phyloP scores from a whole-genome alignment of 2,888 invertebrate species.

The Chelonus formosanus region DNA sequence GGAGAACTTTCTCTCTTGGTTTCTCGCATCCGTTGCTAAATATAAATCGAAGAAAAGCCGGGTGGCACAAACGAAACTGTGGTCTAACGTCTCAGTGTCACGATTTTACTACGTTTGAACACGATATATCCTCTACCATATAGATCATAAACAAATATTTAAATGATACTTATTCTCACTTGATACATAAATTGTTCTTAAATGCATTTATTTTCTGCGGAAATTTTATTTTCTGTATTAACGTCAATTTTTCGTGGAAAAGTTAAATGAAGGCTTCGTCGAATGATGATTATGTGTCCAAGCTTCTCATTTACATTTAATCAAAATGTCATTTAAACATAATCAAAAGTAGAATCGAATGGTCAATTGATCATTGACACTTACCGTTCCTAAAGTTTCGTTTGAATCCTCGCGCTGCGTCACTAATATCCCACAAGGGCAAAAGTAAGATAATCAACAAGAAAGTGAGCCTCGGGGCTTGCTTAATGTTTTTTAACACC shows the following conservation, averaged over 20 bases:
- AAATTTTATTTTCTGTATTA: too few relatives aligned
- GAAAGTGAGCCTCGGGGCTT: slow-evolving; percentile 38
- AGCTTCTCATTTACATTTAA: neutral
- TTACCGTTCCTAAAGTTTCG: slow-evolving; percentile 49
- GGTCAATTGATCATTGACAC: slow-evolving; percentile 16
- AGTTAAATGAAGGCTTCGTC: too few relatives aligned
- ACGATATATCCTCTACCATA: neutral
- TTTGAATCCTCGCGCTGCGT: slow-evolving; percentile 49
- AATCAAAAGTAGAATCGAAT: too few relatives aligned
- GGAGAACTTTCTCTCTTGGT: slow-evolving; percentile 6
- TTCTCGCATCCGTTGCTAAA: slow-evolving; percentile 48
- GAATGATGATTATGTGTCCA: neutral
- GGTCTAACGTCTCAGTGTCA: slow-evolving; percentile 35
- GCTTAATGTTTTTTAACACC: slow-evolving; percentile 36
- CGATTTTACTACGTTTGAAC: slow-evolving; percentile 10
- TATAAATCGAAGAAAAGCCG: slow-evolving; percentile 56
- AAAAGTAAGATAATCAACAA: slow-evolving; percentile 39
- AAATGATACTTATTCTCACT: neutral
- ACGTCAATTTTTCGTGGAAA: too few relatives aligned
- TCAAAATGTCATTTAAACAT: neutral
- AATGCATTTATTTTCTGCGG: too few relatives aligned
- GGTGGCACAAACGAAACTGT: slow-evolving; percentile 48
- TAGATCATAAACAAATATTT: neutral
- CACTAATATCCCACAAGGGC: slow-evolving; percentile 38
- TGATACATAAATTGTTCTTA: too few relatives aligned